phyloP scores from a whole-genome alignment of 2,113 vertebrate genomes.

The Dryoscopus gambensis region DNA sequence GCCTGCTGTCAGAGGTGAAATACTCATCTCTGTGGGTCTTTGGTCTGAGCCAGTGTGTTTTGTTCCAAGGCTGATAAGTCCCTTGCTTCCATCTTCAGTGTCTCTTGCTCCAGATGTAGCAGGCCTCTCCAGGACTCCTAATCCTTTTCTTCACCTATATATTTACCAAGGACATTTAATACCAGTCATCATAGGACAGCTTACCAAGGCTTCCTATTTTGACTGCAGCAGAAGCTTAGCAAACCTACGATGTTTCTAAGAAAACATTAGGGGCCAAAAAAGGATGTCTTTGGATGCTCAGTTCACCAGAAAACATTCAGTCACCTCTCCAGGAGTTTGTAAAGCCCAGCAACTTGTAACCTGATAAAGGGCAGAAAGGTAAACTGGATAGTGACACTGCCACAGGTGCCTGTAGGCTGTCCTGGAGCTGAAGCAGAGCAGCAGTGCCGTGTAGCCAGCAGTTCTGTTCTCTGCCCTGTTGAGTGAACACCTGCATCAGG shows the following conservation, averaged over 20 bases:
- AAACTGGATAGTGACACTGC: not conserved
- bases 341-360: not conserved
- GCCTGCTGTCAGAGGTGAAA: not conserved
- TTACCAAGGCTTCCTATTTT: not conserved
- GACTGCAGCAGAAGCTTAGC: not conserved
- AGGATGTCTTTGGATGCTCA: not conserved
- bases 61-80: not conserved
- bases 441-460: not conserved
- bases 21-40: accelerated
- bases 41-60: not conserved
- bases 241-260: not conserved
- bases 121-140: not conserved
- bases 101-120: not conserved
- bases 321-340: not conserved
- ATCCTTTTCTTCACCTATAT: not conserved
- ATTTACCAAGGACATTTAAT: not conserved
- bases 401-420: not conserved
- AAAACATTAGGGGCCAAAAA: not conserved
- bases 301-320: not conserved
- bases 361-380: not conserved
- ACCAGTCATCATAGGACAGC: not conserved
- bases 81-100: not conserved
- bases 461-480: not conserved
- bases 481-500: not conserved
- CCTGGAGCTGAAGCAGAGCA: not conserved